These are phyloP conservation scores for Leguminivora glycinivorella DNA, from an alignment of 1,140 invertebrate species.

Conservation along the genomic window DNA sequence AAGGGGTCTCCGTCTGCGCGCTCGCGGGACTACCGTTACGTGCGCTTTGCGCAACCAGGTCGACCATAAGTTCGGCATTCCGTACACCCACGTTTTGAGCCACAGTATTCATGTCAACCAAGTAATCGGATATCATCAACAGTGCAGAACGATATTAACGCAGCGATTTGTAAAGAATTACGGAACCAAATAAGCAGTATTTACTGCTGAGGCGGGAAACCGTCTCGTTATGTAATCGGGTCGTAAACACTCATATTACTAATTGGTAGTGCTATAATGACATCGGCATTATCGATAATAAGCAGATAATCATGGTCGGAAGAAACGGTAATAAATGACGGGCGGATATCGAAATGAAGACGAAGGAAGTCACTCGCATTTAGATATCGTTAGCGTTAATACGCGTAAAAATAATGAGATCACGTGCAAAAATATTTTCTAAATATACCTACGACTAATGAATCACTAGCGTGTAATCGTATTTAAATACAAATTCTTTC, in stretches of 20 bases:
- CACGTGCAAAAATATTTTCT: background rate
- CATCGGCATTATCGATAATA: background rate
- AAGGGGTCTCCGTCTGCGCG: conserved; percentile 53
- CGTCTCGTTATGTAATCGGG: conserved; percentile 15
- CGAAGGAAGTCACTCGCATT: background rate
- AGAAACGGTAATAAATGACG: background rate
- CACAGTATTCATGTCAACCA: conserved; percentile 2
- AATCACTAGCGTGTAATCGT: background rate
- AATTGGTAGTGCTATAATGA: background rate
- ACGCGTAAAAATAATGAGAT: background rate
- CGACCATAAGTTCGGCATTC: conserved; percentile 51
- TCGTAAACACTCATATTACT: conserved; percentile 18
- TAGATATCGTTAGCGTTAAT: too few species aligned
- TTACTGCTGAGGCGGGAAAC: conserved; percentile 15
- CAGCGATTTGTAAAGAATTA: conserved; percentile 15
- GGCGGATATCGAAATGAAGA: background rate
- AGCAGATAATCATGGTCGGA: background rate
- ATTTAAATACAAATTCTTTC: background rate
- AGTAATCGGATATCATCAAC: conserved; percentile 24
- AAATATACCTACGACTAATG: background rate
- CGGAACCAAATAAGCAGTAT: background rate
- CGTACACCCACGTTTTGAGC: conserved; percentile 8
- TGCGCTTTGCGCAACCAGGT: conserved; percentile 59
- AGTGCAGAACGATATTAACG: conserved; percentile 3
- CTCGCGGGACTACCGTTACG: conserved; percentile 59